Conservation (phyloP, 2,797 vertebrate genomes). For the Enteromius viviparus region DNA sequence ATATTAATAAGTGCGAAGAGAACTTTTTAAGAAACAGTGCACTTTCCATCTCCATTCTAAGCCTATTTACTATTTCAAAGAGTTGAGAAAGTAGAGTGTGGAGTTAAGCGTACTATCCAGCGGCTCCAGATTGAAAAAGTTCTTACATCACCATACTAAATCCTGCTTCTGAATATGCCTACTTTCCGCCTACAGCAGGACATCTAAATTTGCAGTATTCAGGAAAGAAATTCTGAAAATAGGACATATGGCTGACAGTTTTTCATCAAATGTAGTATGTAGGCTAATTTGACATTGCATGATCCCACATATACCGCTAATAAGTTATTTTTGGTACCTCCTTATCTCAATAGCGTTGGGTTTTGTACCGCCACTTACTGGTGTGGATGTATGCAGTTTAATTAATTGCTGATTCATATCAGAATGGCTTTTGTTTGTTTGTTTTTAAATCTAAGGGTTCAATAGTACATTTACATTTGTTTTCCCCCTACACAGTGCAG, state of each 20-base stretch:
- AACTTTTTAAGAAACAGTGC: slow-evolving; percentile 13
- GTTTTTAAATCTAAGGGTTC: not conserved
- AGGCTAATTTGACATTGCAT: not conserved
- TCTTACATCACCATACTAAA: slow-evolving; percentile 71
- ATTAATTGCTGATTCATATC: not conserved
- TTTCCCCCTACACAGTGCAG: not conserved
- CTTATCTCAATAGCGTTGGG: not conserved
- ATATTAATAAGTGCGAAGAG: slow-evolving; percentile 32
- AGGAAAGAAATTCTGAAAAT: not conserved
- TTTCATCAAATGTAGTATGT: not conserved
- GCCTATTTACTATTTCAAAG: slow-evolving; percentile 65
- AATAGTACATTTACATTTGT: not conserved
- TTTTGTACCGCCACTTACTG: not conserved
- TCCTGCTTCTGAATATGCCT: not conserved
- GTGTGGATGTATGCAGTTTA: not conserved
- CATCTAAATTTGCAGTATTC: not conserved
- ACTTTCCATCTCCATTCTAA: slow-evolving; percentile 27
- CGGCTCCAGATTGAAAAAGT: slow-evolving; percentile 74
- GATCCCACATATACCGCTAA: not conserved
- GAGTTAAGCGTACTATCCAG: slow-evolving; percentile 68
- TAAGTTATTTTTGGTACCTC: not conserved
- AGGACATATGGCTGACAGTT: not conserved
- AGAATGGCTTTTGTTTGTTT: not conserved
- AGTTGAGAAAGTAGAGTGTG: slow-evolving; percentile 64
- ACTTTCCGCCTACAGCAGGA: not conserved